Percentiles rank a stretch among this genome's conserved stretches.
Conservation (phyloP, 2,888 invertebrate species). For the Polia nebulosa region DNA sequence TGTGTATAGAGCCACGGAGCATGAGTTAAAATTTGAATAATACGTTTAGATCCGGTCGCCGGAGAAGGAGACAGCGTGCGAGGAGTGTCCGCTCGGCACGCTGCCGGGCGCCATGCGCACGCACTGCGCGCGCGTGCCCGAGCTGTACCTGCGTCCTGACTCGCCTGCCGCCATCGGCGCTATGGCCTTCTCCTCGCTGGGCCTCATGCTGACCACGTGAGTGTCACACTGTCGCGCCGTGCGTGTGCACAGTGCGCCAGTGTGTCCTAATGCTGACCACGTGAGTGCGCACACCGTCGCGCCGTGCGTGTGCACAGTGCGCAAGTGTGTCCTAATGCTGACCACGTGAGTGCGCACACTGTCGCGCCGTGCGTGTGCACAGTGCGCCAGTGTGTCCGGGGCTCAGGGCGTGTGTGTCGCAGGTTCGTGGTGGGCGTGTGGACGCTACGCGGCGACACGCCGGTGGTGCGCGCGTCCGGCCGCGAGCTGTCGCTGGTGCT, state of each 20-base stretch:
- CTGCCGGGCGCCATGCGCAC: slow-evolving; percentile 94
- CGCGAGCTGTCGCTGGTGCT: slow-evolving; percentile 97
- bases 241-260: not conserved
- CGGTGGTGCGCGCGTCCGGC: slow-evolving; percentile 98
- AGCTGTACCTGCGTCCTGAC: slow-evolving; percentile 94
- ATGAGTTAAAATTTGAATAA: not conserved
- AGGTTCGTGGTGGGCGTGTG: slow-evolving; percentile 94
- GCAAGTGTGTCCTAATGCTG: slow-evolving; percentile 91
- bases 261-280: slow-evolving; percentile 93
- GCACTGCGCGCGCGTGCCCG: slow-evolving; percentile 94
- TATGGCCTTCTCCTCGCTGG: slow-evolving; percentile 96
- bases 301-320: not conserved
- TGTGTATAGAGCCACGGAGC: not conserved
- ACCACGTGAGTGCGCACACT: slow-evolving; percentile 90
- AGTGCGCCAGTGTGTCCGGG: slow-evolving; percentile 70
- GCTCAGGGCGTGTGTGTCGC: slow-evolving; percentile 44
- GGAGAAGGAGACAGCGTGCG: slow-evolving; percentile 95
- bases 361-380: not conserved
- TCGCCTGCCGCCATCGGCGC: slow-evolving; percentile 98
- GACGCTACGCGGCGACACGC: slow-evolving; percentile 96
- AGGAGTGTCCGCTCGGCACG: slow-evolving; percentile 95
- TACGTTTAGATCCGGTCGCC: slow-evolving; percentile 94
- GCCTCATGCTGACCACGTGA: slow-evolving; percentile 94
- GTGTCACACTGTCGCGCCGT: slow-evolving; percentile 63
- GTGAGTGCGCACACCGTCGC: slow-evolving; percentile 77